Evolutionary conservation across 2,888 invertebrate genomes (phyloP), one percentile per base, ranked within the genome.

Genomic region (Acleris holmiana): DNA sequence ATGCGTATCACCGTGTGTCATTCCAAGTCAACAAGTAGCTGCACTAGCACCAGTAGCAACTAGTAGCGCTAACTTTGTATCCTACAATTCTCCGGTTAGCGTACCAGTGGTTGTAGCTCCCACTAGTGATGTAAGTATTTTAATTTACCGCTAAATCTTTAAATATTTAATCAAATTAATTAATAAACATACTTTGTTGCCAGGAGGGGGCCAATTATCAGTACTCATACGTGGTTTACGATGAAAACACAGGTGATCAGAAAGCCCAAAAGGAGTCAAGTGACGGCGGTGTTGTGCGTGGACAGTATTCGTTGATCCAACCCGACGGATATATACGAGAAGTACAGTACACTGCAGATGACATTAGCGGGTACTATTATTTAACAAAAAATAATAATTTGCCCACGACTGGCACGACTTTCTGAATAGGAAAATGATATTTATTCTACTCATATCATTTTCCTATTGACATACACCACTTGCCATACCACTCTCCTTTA

Each of bases 341-440:
- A 73, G 93, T 94, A 8, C 84, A 91, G 71, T 94, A 94, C 74
- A 88, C 89, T 44, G 93, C 93, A 66, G 93, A 93, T 72, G 91
- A 93, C 66, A 75, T 88, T 63, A 85, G 82, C 75, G 94, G 94
- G 88, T 88, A 82, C 79, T 35, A 7, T 67, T 69, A 51, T 55
- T 68, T 70, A 23, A 0, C n/a, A n/a, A n/a, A n/a, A n/a, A n/a
- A n/a, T n/a, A n/a, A n/a, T n/a, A n/a, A n/a, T n/a, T 35, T 13
- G 4, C 13, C 35, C 4, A 35, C 13, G 35, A 13, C 13, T 35
- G 7, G 6, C 8, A 13, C 13, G 35, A n/a, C n/a, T n/a, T n/a
- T n/a, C n/a, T n/a, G n/a, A n/a, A n/a, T n/a, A n/a, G n/a, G n/a
- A n/a, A n/a, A n/a, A n/a, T n/a, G n/a, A n/a, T n/a, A n/a, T n/a